Percentiles rank a stretch among this genome's conserved stretches.
Conservation (phyloP, 37 sponge, comb jelly and placozoan species). For the Ephydatia muelleri region DNA sequence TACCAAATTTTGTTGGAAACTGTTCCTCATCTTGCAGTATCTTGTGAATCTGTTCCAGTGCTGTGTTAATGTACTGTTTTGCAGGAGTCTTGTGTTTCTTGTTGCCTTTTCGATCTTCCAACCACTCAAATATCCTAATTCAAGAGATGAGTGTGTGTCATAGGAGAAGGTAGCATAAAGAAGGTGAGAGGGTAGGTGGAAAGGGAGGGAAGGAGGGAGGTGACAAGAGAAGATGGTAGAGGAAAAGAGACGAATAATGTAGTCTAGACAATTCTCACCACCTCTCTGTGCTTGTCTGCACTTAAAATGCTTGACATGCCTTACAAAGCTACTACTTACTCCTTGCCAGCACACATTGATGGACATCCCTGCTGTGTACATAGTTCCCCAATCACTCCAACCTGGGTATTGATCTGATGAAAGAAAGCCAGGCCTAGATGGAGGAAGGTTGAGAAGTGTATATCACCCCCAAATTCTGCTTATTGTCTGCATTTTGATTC, state of each 20-base stretch:
- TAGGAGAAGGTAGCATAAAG: background rate
- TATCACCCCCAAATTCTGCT: background rate
- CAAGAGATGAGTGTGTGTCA: background rate
- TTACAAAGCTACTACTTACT: constrained; percentile 53
- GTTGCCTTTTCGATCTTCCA: constrained; percentile 51
- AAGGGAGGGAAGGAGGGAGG: background rate
- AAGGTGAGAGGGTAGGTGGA: background rate
- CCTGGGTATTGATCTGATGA: constrained; percentile 64
- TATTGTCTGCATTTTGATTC: background rate
- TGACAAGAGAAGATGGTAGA: background rate
- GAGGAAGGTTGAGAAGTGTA: background rate
- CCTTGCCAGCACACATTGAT: constrained; percentile 72
- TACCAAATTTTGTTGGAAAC: constrained; percentile 90
- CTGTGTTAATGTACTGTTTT: constrained; percentile 74
- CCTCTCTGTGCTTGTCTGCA: too few species aligned
- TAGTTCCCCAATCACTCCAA: constrained; percentile 53
- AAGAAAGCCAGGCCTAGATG: constrained; percentile 70
- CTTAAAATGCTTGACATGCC: too few species aligned
- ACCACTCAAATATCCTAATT: constrained; percentile 64
- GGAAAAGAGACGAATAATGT: too few species aligned
- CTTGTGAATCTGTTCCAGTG: constrained; percentile 73
- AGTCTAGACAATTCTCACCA: too few species aligned
- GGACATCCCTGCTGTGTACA: constrained; percentile 66
- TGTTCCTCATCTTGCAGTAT: constrained; percentile 65
- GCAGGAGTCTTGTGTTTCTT: constrained; percentile 75